Evolutionary conservation across 2,797 vertebrate species (phyloP), one percentile per base, ranked within the genome.

Genomic region (Tadarida brasiliensis): DNA sequence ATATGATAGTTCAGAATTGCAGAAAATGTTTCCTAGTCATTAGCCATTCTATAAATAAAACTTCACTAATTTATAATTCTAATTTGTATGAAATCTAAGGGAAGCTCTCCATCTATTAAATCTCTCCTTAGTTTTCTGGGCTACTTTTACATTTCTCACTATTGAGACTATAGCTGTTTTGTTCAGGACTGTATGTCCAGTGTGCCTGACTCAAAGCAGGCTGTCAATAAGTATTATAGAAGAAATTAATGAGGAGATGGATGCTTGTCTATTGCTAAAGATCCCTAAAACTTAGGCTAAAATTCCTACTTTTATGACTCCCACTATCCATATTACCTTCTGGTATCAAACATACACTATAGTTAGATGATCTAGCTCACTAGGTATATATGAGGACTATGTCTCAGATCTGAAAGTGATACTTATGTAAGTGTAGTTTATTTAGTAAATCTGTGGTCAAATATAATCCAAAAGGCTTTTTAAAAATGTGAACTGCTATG

Each of bases 341-440:
- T 82, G 54, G 1, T 67, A 93, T 59, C 89, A 86, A 78, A 70
- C 19, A 90, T 59, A 51, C 16, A 68, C 26, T 59, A 67, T 11
- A 94, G 26, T 35, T 26, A 76, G 11, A 26, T 24, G 11, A 28
- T 24, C 28, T 84, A 65, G 15, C 33, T 89, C 30, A n/a, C 20
- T 68, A 87, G 33, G 7, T 77, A 68, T 39, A 33, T 22, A 93
- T 33, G 30, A 83, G 47, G 61, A 77, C 39, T 35, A 49, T 30
- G 44, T 91, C 61, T 87, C 74, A 82, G 63, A 76, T 39, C 63
- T 89, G 73, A 92, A 92, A 78, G 51, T n/a, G 84, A 14, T 44
- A 90, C 4, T 51, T n/a, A 83, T 1, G 65, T 56, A 67, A 92
- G 39, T 87, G 17, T 15, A 81, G 20, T 54, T 67, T 26, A 90